Evolutionary conservation across 1,140 invertebrate genomes (phyloP).

Genomic region (Lysiphlebus fabarum): DNA sequence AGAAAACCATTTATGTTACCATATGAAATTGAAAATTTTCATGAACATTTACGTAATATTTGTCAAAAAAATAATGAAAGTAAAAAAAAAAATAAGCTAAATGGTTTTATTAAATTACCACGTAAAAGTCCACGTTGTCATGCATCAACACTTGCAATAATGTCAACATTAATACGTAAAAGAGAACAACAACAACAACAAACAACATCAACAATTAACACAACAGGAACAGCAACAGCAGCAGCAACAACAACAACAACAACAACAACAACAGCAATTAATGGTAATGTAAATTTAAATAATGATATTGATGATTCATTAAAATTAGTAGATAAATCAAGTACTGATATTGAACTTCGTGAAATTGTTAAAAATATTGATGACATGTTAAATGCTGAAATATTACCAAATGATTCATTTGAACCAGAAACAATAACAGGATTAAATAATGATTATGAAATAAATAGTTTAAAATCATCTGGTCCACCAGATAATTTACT

Average conservation of each 20-base stretch:
- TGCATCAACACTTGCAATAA: conserved; percentile 77
- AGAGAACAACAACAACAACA: conserved; percentile 38
- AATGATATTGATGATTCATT: no score
- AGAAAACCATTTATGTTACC: conserved; percentile 68
- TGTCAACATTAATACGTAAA: conserved; percentile 55
- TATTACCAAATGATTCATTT: conserved; percentile 33
- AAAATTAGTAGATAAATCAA: conserved; percentile 30
- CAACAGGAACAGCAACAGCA: neutral
- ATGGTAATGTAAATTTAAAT: neutral
- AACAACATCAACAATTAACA: no score
- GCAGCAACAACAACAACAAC: conserved; percentile 18
- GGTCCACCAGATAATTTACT: conserved; percentile 47
- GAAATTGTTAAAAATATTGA: conserved; percentile 47
- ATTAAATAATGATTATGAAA: conserved; percentile 23
- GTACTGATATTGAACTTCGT: conserved; percentile 42
- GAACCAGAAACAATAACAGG: conserved; percentile 30
- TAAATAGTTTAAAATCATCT: conserved; percentile 23
- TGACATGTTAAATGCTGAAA: conserved; percentile 38
- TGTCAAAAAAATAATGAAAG: conserved; percentile 36
- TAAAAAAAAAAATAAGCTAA: conserved; percentile 26
- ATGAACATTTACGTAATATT: conserved; percentile 38
- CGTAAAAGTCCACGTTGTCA: conserved; percentile 82
- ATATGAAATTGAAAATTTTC: conserved; percentile 66
- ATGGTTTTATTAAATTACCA: conserved; percentile 59
- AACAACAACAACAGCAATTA: conserved; percentile 13